phyloP scores from a whole-genome alignment of 1,140 invertebrate genomes.

The Drosophila sturtevanti region DNA sequence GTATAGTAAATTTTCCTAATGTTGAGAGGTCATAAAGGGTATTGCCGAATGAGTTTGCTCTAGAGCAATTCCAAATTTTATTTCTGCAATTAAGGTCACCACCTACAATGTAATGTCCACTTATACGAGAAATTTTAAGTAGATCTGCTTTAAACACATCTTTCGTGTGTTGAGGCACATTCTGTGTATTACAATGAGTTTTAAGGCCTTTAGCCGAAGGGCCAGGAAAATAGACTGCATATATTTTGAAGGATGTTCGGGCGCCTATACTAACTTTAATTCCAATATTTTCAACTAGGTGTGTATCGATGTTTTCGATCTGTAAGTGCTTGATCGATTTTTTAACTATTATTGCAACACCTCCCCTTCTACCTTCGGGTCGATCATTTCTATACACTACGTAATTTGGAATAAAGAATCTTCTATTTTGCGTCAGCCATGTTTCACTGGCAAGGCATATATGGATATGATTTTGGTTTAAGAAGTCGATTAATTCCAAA shows the following conservation, averaged over 20 bases:
- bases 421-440: constrained; percentile 1
- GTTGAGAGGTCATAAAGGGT: constrained; percentile 3
- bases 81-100: too few relatives aligned
- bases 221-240: constrained; percentile 14
- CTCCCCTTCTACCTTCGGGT: not conserved
- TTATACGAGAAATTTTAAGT: constrained; percentile 7
- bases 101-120: not conserved
- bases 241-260: constrained; percentile 17
- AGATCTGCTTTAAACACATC: constrained; percentile 12
- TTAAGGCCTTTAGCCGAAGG: constrained; percentile 9
- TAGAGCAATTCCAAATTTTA: constrained; percentile 12
- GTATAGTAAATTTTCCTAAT: constrained; percentile 15
- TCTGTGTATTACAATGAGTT: constrained; percentile 10
- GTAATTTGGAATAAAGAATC: too few relatives aligned
- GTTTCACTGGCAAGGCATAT: constrained; percentile 2
- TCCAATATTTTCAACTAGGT: constrained; percentile 18
- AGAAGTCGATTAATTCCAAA: constrained; percentile 3
- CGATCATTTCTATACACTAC: constrained; percentile 22
- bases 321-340: not conserved
- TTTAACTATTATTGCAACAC: constrained; percentile 8
- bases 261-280: constrained; percentile 8
- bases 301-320: not conserved
- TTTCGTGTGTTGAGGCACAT: too few relatives aligned
- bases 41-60: constrained; percentile 15
- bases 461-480: constrained; percentile 1